Base-by-base conservation (phyloP, 2,888 invertebrate species). In the Drosophila percnosoma region DNA sequence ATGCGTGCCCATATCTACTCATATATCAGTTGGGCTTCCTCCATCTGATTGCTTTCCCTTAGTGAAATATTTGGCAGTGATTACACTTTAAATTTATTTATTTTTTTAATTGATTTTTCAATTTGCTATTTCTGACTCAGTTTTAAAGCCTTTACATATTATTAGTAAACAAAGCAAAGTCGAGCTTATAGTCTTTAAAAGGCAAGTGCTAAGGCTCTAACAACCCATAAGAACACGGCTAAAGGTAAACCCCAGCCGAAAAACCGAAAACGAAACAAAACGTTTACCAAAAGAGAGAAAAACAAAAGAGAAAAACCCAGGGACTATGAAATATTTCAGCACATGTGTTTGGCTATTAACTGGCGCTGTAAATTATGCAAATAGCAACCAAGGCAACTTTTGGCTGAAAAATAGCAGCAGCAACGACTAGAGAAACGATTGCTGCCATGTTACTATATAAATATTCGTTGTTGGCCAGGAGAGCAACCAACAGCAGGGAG, bases 281-380 rank as follows among this genome's bases (percentile, higher is more conserved):
- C 54, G n/a, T 38, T 51, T 53, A 34, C 24, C 59, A 31, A 38
- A 48, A 36, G 57, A 38, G 27, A 57, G 66, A 40, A 52, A 33
- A 31, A 24, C n/a, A 36, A 48, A 10, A 58, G 52, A 6, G 6
- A 24, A 2, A 42, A 15, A 31, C 10, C 18, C 78, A 4, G 18
- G 15, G 53, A 29, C 29, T 40, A 42, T 40, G 27, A 48, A 66
- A 62, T 70, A 75, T 70, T 63, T 68, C 55, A 64, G 53, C 88
- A 85, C 85, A 79, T 85, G 83, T 88, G 78, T 83, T 73, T 73
- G 81, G 75, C 78, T 73, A 84, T 89, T 89, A 86, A 75, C 71
- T 86, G 82, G 83, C 65, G 68, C 75, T 71, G 71, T 81, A 78
- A 83, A 87, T 87, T 89, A 84, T 84, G 84, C 87, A 84, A 89